Base-by-base conservation (phyloP, 1,140 invertebrate genomes). In the Drosophila oshimai region DNA sequence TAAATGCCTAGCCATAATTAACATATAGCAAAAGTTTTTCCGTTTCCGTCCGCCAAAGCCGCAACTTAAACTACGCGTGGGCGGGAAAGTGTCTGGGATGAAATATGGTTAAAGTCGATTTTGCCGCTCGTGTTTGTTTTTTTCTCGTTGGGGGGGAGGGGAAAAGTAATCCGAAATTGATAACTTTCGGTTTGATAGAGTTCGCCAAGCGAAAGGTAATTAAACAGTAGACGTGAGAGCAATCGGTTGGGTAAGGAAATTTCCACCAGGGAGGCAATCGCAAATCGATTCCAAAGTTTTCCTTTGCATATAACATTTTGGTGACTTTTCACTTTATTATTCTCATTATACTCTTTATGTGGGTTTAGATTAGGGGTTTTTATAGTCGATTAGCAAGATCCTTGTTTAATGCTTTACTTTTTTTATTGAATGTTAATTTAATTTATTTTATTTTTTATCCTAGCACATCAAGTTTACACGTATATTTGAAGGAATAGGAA, bases 1-100 rank as follows among this genome's bases (percentile, higher is more conserved):
- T 86, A 86, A 86, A 80, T 86, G 73, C 81, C 84, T 44, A 58
- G 73, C 81, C 81, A 87, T 86, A 86, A 86, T 86, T 86, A 86
- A 87, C 81, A 86, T 86, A 86, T 81, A 81, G 81, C 77, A 81
- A 86, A 86, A 86, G 81, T 86, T 86, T 87, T 57, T 4, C 62
- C 45, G 50, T 18, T 37, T 44, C 65, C 80, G 13, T 12, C 12
- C 13, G 17, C 51, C n/a, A 55, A 70, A 80, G 47, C 76, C 53
- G 34, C 64, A 72, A 76, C 60, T 67, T 67, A 29, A 9, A 6
- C 28, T 29, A 15, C 42, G 22, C 44, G 12, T 13, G 20, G 20
- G 13, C 28, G 41, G 47, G 15, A 45, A 33, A 55, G 64, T 70
- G 34, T 70, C 45, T 70, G 51, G 51, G 28, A 70, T 70, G 67